phyloP scores from a whole-genome alignment of 2,888 invertebrate species.

The Pterostichus madidus region DNA sequence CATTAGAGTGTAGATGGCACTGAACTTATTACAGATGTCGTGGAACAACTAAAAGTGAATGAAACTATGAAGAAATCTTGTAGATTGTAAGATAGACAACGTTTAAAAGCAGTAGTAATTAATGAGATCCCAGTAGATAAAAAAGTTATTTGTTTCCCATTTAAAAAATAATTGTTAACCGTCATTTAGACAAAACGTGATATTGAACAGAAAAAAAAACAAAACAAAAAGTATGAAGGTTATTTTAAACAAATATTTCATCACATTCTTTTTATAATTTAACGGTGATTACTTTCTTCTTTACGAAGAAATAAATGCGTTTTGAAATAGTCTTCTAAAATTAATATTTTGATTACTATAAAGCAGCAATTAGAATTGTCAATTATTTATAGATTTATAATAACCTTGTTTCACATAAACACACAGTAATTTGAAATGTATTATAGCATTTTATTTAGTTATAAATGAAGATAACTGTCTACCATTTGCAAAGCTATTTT shows the following conservation, averaged over 20 bases:
- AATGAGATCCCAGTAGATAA: slow-evolving; percentile 36
- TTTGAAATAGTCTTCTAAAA: neutral
- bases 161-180: slow-evolving; percentile 6
- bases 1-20: slow-evolving; percentile 6
- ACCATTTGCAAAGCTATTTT: too few relatives aligned
- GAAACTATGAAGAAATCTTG: slow-evolving; percentile 33
- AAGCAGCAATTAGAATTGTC: too few relatives aligned
- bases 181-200: neutral
- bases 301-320: too few relatives aligned
- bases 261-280: neutral
- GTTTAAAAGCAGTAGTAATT: neutral
- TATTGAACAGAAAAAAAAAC: neutral
- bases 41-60: neutral
- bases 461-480: too few relatives aligned
- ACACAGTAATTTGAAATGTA: too few relatives aligned
- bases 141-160: slow-evolving; percentile 8
- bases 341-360: neutral
- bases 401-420: too few relatives aligned
- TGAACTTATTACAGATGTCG: slow-evolving; percentile 27
- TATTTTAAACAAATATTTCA: neutral
- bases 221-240: neutral
- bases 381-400: too few relatives aligned
- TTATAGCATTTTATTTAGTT: too few relatives aligned
- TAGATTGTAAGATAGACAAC: slow-evolving; percentile 33
- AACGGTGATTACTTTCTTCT: too few relatives aligned